A percentile compares a stretch with the other conserved stretches of the same genome.
Conservation (phyloP, 2,888 invertebrate genomes). For the Rhimphoctona megacephalus region DNA sequence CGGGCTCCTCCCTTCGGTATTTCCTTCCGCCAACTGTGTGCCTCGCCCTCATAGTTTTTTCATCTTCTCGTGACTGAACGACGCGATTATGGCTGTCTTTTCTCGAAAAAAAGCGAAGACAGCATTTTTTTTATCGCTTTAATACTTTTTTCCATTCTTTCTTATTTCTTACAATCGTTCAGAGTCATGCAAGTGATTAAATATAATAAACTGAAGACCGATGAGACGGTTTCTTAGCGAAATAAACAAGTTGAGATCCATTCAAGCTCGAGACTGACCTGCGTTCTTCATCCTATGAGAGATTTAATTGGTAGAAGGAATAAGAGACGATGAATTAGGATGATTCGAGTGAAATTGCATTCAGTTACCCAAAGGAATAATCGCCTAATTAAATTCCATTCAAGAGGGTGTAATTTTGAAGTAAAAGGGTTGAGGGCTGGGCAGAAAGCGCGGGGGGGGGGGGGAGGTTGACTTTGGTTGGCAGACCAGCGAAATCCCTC, state of each 20-base stretch:
- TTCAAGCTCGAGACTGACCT: not conserved
- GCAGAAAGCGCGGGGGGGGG: slow-evolving; percentile 64
- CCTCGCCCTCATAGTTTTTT: not conserved
- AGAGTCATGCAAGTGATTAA: not conserved
- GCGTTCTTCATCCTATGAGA: not conserved
- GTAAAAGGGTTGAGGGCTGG: not conserved
- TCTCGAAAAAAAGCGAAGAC: slow-evolving; percentile 28
- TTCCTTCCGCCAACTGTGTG: slow-evolving; percentile 9
- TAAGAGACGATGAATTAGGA: slow-evolving; percentile 21
- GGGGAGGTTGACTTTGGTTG: not conserved
- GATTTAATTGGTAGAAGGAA: not conserved
- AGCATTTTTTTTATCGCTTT: slow-evolving; percentile 16
- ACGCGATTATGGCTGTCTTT: slow-evolving; percentile 35
- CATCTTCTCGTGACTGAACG: slow-evolving; percentile 48
- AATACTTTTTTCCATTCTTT: slow-evolving; percentile 5
- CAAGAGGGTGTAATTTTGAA: slow-evolving; percentile 39
- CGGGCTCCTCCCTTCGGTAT: slow-evolving; percentile 44
- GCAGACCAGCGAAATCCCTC: slow-evolving; percentile 57
- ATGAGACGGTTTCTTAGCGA: not conserved
- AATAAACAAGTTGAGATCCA: not conserved
- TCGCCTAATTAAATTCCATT: slow-evolving; percentile 56
- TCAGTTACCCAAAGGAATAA: slow-evolving; percentile 20
- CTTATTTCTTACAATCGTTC: not conserved
- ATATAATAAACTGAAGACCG: not conserved
- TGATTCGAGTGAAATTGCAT: slow-evolving; percentile 28